Conservation (phyloP, 2,113 vertebrate species). For the Chrysemys picta region DNA sequence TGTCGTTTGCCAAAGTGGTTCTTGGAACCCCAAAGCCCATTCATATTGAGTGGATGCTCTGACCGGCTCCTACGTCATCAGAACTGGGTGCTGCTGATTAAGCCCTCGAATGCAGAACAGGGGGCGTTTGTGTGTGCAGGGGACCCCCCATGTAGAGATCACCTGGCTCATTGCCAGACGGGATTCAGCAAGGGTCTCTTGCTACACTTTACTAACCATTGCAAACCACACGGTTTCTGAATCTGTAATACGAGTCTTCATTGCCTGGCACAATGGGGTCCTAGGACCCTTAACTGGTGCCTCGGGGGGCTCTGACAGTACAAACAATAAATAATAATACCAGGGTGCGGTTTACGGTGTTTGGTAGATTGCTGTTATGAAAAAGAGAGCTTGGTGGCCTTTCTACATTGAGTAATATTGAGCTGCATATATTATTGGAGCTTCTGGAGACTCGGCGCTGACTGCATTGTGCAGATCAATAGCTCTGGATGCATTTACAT, state of each 20-base stretch:
- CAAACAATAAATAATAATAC: neutral
- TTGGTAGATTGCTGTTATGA: neutral
- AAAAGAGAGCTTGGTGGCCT: neutral
- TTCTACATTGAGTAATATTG: neutral
- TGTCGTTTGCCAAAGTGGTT: neutral
- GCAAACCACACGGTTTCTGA: no score
- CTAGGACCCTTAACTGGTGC: neutral
- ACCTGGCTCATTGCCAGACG: neutral
- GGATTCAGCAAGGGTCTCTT: neutral
- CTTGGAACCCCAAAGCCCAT: neutral
- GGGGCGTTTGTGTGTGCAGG: neutral
- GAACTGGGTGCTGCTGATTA: neutral
- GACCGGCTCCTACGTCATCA: no score
- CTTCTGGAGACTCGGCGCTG: neutral
- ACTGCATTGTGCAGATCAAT: no score
- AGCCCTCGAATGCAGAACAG: neutral
- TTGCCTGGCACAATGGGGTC: neutral
- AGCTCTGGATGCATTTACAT: neutral
- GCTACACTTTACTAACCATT: neutral
- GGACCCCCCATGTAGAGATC: neutral
- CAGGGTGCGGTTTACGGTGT: no score
- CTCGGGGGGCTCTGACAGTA: neutral
- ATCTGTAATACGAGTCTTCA: neutral
- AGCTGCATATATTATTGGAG: neutral
- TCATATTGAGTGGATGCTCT: neutral